Conservation (phyloP, 1,140 invertebrate genomes). For the Riptortus pedestris region DNA sequence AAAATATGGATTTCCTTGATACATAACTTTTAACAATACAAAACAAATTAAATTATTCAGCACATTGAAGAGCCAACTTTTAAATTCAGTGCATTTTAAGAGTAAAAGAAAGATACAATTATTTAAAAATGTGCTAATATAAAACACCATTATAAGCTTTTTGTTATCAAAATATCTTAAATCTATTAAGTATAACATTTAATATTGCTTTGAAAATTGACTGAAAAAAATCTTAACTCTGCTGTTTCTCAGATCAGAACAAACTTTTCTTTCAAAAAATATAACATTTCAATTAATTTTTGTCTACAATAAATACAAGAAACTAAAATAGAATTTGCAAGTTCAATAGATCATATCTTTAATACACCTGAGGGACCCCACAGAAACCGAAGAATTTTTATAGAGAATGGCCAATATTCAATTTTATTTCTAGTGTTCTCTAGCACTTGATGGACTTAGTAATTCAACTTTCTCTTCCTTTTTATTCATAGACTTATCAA, state of each 20-base stretch:
- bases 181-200: constrained; percentile 6
- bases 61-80: neutral
- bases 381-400: too few relatives aligned
- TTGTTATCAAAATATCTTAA: constrained; percentile 9
- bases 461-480: too few relatives aligned
- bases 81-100: neutral
- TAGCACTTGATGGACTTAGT: too few relatives aligned
- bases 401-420: too few relatives aligned
- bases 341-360: neutral
- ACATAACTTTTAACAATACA: neutral
- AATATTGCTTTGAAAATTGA: constrained; percentile 15
- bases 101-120: neutral
- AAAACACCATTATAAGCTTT: neutral
- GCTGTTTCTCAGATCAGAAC: neutral
- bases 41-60: constrained; percentile 4
- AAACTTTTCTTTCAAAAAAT: neutral
- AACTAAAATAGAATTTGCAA: neutral
- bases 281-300: neutral
- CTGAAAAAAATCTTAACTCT: constrained; percentile 5
- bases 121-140: constrained; percentile 2
- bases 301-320: neutral
- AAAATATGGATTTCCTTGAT: neutral
- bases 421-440: too few relatives aligned
- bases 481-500: too few relatives aligned
- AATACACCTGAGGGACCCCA: too few relatives aligned